These are phyloP conservation scores for Epistrophella euchroma DNA, from an alignment of 2,888 invertebrate species.

Conservation along the genomic window DNA sequence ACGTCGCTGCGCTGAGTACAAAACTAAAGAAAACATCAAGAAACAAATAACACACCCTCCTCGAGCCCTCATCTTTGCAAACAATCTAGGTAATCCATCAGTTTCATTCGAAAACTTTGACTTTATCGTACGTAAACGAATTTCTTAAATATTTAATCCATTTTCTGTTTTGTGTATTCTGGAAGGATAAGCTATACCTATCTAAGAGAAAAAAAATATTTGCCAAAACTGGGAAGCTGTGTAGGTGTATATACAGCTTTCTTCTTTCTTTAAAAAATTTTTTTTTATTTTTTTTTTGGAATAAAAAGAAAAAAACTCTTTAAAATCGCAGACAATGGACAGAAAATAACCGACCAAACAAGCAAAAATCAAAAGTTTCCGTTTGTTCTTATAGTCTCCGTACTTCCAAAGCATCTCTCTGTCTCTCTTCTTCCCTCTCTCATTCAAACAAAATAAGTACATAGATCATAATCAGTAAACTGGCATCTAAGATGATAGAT, in stretches of 20 bases:
- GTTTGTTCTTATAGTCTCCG: constrained; percentile 58
- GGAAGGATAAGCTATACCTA: neutral
- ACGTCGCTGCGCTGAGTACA: neutral
- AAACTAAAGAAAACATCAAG: constrained; percentile 3
- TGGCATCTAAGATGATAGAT: constrained; percentile 7
- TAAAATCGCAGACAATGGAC: constrained; percentile 63
- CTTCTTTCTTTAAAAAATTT: neutral
- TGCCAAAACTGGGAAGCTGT: neutral
- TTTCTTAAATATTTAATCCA: constrained; percentile 72
- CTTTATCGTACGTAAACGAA: constrained; percentile 68
- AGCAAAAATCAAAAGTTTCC: constrained; percentile 70
- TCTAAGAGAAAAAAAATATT: neutral
- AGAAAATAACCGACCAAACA: constrained; percentile 31
- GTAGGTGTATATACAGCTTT: no score
- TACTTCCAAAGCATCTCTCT: neutral
- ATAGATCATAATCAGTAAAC: constrained; percentile 69
- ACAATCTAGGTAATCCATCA: constrained; percentile 60
- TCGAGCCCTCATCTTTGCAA: neutral
- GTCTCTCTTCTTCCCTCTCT: neutral
- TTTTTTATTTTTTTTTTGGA: constrained; percentile 12
- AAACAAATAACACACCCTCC: constrained; percentile 14
- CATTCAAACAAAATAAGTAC: neutral
- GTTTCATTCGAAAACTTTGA: constrained; percentile 54
- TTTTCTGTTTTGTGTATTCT: constrained; percentile 52
- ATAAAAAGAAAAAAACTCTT: constrained; percentile 25